Evolutionary conservation across 1,140 invertebrate genomes (phyloP), one percentile per base, ranked within the genome.

Genomic region (Bactericera cockerelli): DNA sequence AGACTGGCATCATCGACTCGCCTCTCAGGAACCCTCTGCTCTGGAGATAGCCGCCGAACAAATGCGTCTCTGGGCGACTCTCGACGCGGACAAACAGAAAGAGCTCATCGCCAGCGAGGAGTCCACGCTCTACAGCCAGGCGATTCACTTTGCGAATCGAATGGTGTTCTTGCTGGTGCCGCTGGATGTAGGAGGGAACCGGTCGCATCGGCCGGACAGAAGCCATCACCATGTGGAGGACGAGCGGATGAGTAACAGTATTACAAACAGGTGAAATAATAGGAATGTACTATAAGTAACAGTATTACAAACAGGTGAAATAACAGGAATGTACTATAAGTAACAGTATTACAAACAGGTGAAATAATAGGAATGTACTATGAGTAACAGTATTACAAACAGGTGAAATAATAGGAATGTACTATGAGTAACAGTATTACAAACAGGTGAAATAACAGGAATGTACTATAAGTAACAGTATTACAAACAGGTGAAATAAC

Each of bases 21-120:
- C 68, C 38, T 78, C 79, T 6, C 84, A 87, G 65, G 89, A 93
- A 69, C 84, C 89, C 0, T 89, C 87, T 1, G 89, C 90, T 1
- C 71, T 98, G 56, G 93, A 97, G 74, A 96, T 98, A 64, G 93
- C 93, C 0, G 93, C 93, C 0, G 92, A 97, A 71, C 93, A 96
- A 71, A 88, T 96, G 80, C 75, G 87, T 49, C 71, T 88, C 33
- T 84, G 81, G 79, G 74, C 79, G 8, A 77, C 74, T 1, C 77
- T 87, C 31, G 78, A 82, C 65, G 67, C 75, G 79, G 79, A 75
- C 49, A 84, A 85, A 67, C 80, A 87, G 66, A 79, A 82, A 24
- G 89, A 95, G 69, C 71, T 93, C 62, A 81, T 87, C 36, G 82
- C 81, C 13, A 93, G 88, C 66, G 95, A 99, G 74, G 93, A 98